A percentile compares a stretch with the other conserved stretches of the same genome.
Evolutionary conservation across 2,888 invertebrate genomes (phyloP).

Genomic region (Bombylius discolor): DNA sequence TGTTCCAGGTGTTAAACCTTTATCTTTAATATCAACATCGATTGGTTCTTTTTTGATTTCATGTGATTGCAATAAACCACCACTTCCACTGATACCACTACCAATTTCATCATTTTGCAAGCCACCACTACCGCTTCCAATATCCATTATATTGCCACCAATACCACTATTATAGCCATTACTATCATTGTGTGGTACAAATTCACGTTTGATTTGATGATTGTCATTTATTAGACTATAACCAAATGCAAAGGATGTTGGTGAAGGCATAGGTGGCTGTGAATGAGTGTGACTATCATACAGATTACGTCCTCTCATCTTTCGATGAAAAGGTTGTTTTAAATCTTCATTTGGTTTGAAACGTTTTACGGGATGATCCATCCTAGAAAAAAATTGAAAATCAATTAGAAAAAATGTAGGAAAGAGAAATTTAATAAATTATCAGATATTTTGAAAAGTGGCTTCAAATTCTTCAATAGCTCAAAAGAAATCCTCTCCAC

Average conservation of each 20-base stretch:
- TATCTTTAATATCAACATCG: constrained; percentile 30
- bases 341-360: constrained; percentile 51
- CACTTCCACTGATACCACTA: constrained; percentile 18
- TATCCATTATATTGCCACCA: background rate
- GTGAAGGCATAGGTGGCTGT: constrained; percentile 37
- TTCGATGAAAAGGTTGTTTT: constrained; percentile 28
- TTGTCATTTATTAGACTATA: constrained; percentile 15
- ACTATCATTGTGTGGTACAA: constrained; percentile 8
- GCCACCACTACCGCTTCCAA: constrained; percentile 1
- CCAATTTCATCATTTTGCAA: constrained; percentile 9
- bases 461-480: too few species aligned
- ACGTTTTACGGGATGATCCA: constrained; percentile 82
- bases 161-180: constrained; percentile 17
- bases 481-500: too few species aligned
- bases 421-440: too few species aligned
- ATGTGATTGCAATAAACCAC: constrained; percentile 20
- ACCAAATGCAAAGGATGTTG: constrained; percentile 24
- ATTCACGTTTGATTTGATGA: constrained; percentile 13
- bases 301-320: constrained; percentile 39
- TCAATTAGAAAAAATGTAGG: too few species aligned
- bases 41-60: constrained; percentile 55
- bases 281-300: constrained; percentile 48
- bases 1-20: constrained; percentile 18
- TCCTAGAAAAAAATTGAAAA: constrained; percentile 40
- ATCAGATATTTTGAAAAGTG: too few species aligned